Evolutionary conservation across 1,140 invertebrate species (phyloP).

Genomic region (Acromyrmex heyeri): DNA sequence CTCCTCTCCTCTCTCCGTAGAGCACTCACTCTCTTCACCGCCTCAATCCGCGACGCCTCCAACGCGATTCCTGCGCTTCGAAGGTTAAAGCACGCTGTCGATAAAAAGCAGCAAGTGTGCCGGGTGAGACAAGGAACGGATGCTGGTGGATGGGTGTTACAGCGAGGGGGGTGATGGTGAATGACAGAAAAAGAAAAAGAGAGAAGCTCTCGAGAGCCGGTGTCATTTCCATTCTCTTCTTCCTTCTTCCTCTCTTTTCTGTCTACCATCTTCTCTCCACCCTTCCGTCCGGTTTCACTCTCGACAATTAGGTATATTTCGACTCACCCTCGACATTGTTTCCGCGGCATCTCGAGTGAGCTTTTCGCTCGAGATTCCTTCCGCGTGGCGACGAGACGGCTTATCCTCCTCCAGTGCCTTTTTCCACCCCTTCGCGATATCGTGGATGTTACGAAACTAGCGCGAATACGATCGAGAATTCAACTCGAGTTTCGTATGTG

Average conservation of each 20-base stretch:
- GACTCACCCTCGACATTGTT: conserved; percentile 75
- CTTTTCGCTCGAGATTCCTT: conserved; percentile 77
- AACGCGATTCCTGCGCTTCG: conserved; percentile 55
- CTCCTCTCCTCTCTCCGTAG: neutral
- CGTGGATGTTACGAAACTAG: conserved; percentile 24
- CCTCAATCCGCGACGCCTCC: conserved; percentile 43
- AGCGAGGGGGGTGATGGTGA: neutral
- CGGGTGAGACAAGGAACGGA: conserved; percentile 53
- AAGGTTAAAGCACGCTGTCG: conserved; percentile 76
- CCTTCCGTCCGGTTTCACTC: conserved; percentile 70
- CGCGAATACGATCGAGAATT: conserved; percentile 29
- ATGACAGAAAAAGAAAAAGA: conserved; percentile 32
- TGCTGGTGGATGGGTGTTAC: conserved; percentile 24
- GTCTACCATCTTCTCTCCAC: conserved; percentile 48
- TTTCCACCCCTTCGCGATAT: conserved; percentile 6
- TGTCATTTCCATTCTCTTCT: conserved; percentile 70
- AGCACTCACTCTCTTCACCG: conserved; percentile 46
- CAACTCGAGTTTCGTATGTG: conserved; percentile 2
- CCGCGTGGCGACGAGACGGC: conserved; percentile 69
- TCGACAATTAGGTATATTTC: conserved; percentile 77
- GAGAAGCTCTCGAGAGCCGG: conserved; percentile 62
- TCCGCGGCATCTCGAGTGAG: conserved; percentile 77
- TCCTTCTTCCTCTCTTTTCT: conserved; percentile 53
- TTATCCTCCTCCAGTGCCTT: neutral
- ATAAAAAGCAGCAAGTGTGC: conserved; percentile 78